Evolutionary conservation across 2,113 vertebrate species (phyloP).

Genomic region (Sylvietta virens): DNA sequence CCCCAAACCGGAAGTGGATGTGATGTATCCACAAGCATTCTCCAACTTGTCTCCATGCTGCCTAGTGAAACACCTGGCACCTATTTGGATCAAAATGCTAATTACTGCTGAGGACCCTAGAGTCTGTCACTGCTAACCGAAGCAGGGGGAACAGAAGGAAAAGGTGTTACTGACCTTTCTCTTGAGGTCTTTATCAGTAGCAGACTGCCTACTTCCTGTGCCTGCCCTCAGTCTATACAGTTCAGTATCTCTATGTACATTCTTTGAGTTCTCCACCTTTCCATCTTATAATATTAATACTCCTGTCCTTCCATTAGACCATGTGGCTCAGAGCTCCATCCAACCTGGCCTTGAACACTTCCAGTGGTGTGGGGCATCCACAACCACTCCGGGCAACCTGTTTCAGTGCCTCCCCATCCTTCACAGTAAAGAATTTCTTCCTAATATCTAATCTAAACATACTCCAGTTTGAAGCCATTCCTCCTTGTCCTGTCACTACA

Average conservation of each 20-base stretch:
- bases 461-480: neutral
- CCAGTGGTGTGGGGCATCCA: neutral
- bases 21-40: neutral
- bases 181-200: neutral
- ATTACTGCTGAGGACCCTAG: neutral
- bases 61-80: neutral
- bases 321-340: neutral
- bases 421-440: neutral
- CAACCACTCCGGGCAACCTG: neutral
- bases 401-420: neutral
- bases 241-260: accelerated
- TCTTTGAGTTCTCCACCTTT: neutral
- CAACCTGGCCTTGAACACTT: neutral
- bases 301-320: neutral
- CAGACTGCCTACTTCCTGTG: neutral
- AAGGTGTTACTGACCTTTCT: neutral
- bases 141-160: neutral
- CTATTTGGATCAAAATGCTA: neutral
- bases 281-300: neutral
- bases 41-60: neutral
- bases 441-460: neutral
- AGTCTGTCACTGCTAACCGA: neutral
- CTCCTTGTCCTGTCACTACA: neutral
- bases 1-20: neutral
- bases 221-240: neutral